phyloP scores from a whole-genome alignment of 2,888 invertebrate genomes.

The Rotaria macrura region DNA sequence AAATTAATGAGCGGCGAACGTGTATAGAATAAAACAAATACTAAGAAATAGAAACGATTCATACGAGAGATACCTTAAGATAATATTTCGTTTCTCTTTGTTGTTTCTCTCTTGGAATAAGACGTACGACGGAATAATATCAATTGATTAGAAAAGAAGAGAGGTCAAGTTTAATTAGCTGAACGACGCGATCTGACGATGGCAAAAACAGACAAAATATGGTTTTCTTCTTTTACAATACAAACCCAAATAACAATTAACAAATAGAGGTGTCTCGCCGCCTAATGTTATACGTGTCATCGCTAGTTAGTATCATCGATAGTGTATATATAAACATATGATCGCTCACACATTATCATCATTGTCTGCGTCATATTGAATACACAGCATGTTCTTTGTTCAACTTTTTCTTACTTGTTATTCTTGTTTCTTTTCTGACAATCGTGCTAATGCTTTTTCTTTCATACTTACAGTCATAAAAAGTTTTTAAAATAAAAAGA shows the following conservation, averaged over 20 bases:
- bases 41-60: neutral
- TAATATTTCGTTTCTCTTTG: neutral
- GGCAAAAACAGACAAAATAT: neutral
- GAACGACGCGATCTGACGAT: neutral
- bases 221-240: neutral
- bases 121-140: neutral
- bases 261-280: neutral
- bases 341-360: neutral
- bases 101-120: neutral
- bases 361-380: neutral
- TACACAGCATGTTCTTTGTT: neutral
- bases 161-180: neutral
- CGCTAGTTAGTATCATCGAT: neutral
- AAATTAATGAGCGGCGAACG: constrained; percentile 7
- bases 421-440: neutral
- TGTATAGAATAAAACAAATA: neutral
- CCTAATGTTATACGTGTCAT: constrained; percentile 12
- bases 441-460: neutral
- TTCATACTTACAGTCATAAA: neutral
- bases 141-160: neutral
- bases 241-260: neutral
- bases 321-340: neutral
- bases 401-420: neutral
- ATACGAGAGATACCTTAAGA: neutral
- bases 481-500: neutral